A percentile compares a stretch with the other conserved stretches of the same genome.
phyloP scores from a whole-genome alignment of 37 sponge, comb jelly and placozoan species.

The Spongia lamella region DNA sequence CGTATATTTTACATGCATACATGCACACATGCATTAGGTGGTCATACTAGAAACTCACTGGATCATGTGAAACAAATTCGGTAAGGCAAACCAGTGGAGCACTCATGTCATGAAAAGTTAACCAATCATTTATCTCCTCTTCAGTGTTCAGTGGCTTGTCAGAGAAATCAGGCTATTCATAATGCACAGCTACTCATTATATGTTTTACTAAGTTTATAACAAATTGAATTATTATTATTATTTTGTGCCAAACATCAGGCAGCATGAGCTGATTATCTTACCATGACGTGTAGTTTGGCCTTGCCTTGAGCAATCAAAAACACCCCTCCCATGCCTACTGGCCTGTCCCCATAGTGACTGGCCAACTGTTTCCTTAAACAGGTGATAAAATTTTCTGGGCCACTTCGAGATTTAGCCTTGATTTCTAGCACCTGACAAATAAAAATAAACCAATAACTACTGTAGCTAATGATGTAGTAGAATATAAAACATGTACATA shows the following conservation, averaged over 20 bases:
- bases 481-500: too few relatives aligned
- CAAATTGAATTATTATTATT: too few relatives aligned
- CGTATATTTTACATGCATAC: too few relatives aligned
- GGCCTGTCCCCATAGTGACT: slow-evolving; percentile 69
- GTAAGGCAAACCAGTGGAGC: slow-evolving; percentile 86
- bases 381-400: slow-evolving; percentile 82
- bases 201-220: too few relatives aligned
- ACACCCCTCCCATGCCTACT: slow-evolving; percentile 93
- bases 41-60: slow-evolving; percentile 57
- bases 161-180: slow-evolving; percentile 85
- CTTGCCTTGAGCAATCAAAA: slow-evolving; percentile 76
- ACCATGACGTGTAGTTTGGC: slow-evolving; percentile 95
- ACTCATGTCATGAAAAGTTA: slow-evolving; percentile 81
- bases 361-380: slow-evolving; percentile 75
- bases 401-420: slow-evolving; percentile 74
- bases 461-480: too few relatives aligned
- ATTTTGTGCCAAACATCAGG: too few relatives aligned
- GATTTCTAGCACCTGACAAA: slow-evolving; percentile 67
- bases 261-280: background rate
- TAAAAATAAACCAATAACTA: too few relatives aligned
- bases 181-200: too few relatives aligned
- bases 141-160: slow-evolving; percentile 70
- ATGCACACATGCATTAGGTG: too few relatives aligned
- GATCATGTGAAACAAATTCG: slow-evolving; percentile 89
- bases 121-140: slow-evolving; percentile 87